phyloP scores from a whole-genome alignment of 2,888 invertebrate genomes.

The Clostera curtula region DNA sequence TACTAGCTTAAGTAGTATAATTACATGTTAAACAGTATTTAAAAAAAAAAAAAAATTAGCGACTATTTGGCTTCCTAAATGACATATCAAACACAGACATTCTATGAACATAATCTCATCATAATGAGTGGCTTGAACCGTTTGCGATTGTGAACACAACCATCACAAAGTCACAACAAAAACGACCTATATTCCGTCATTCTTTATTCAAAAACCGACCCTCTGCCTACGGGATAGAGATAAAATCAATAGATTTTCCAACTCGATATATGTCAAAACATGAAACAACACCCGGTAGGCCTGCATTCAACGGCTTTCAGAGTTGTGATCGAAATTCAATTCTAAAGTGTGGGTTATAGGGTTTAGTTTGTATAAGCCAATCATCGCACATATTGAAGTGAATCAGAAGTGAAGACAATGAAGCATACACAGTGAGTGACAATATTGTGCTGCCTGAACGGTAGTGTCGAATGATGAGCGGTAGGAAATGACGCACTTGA shows the following conservation, averaged over 20 bases:
- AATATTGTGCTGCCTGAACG: conserved; percentile 40
- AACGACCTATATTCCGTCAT: conserved; percentile 13
- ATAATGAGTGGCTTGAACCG: conserved; percentile 43
- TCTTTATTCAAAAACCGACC: conserved; percentile 28
- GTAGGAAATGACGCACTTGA: conserved; percentile 14
- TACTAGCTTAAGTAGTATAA: too few species aligned
- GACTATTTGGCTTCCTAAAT: conserved; percentile 14
- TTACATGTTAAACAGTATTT: too few species aligned
- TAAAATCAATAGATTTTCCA: conserved; percentile 27
- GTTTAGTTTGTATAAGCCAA: conserved; percentile 9
- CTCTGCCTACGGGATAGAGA: conserved; percentile 20
- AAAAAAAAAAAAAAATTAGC: conserved; percentile 3
- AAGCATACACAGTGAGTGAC: conserved; percentile 38
- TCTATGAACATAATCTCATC: conserved; percentile 29
- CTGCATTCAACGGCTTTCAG: conserved; percentile 39
- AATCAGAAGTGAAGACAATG: conserved; percentile 34
- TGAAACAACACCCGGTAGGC: conserved; percentile 27
- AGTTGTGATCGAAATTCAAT: conserved; percentile 5
- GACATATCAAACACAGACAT: conserved; percentile 22
- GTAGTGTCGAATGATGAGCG: conserved; percentile 18
- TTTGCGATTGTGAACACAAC: conserved; percentile 46
- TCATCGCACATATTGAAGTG: conserved; percentile 19
- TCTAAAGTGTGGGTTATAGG: conserved; percentile 1
- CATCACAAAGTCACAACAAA: conserved; percentile 29
- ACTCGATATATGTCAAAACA: conserved; percentile 29